Conservation (phyloP, 2,797 vertebrate genomes). For the Etheostoma nigrum region DNA sequence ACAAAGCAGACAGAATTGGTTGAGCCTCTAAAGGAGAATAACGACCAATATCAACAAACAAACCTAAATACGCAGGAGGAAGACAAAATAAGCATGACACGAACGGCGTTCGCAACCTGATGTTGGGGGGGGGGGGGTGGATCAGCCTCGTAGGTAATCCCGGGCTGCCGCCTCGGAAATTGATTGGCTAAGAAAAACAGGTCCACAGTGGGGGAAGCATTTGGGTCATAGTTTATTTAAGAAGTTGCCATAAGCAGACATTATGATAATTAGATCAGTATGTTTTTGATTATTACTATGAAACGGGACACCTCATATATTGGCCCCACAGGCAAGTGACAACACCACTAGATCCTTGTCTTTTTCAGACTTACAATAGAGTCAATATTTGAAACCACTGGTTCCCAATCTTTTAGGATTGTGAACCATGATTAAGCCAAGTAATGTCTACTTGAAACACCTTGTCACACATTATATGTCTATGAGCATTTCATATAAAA, state of each 20-base stretch:
- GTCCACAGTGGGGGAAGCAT: slow-evolving; percentile 46
- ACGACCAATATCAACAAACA: slow-evolving; percentile 78
- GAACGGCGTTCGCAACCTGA: slow-evolving; percentile 30
- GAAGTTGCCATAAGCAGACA: slow-evolving; percentile 62
- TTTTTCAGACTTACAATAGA: slow-evolving; percentile 38
- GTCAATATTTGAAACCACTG: slow-evolving; percentile 24
- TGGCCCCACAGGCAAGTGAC: slow-evolving; percentile 40
- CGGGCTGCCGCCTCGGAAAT: slow-evolving; percentile 73
- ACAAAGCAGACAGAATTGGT: slow-evolving; percentile 63
- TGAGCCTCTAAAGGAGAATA: slow-evolving; percentile 56
- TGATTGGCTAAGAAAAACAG: slow-evolving; percentile 81
- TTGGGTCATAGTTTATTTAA: slow-evolving; percentile 66
- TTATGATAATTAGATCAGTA: slow-evolving; percentile 77
- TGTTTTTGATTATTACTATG: slow-evolving; percentile 71
- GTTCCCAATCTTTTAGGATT: slow-evolving; percentile 19
- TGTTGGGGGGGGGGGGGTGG: slow-evolving; percentile 18
- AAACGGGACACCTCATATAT: slow-evolving; percentile 59
- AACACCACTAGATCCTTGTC: slow-evolving; percentile 56
- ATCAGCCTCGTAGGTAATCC: slow-evolving; percentile 74
- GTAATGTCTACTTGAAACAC: not conserved
- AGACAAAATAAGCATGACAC: slow-evolving; percentile 77
- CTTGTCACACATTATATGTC: not conserved
- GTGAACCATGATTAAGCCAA: slow-evolving; percentile 12
- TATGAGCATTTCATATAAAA: not conserved
- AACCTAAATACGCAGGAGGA: slow-evolving; percentile 59